Base-by-base conservation (phyloP, 1,140 invertebrate genomes). In the Drosophila lacteicornis region DNA sequence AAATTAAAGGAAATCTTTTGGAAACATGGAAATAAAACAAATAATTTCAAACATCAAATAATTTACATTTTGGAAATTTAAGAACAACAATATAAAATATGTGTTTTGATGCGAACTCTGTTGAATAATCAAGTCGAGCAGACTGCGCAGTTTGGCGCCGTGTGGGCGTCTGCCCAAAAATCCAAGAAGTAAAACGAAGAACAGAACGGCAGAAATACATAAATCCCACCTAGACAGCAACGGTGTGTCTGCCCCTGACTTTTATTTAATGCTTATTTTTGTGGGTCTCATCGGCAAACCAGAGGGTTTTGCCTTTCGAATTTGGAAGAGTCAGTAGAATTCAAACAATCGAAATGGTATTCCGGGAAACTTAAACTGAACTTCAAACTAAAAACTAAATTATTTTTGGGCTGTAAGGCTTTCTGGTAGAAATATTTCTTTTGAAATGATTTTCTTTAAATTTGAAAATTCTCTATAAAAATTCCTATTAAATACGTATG, bases 81-180 rank as follows among this genome's bases (percentile, higher is more conserved):
- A 25, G 38, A 4, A 13, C 7, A 36, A 47, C 5, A 40, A 59
- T 25, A 25, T 30, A 25, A 59, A 38, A 40, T 45, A 55, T n/a
- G 9, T 55, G 66, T 60, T 66, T 51, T 33, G 49, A 36, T 36
- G 40, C 38, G n/a, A 45, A 33, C 33, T 56, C 59, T 82, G 82
- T 85, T 85, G 79, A 85, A 70, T 85, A 85, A 86, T 55, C 83
- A 82, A 76, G 66, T 60, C 45, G 57, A 73, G 80, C 70, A 73
- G 70, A 71, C 66, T 88, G 76, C 84, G 83, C 83, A 88, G 70
- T 80, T 78, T 88, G 83, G 83, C 83, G 83, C 83, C 83, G 83
- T 65, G 83, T 86, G 84, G 83, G 83, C 80, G 83, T 88, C 76
- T 83, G 76, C 84, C 80, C 69, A 68, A 66, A 83, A 75, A 83